These are phyloP conservation scores for Hypomecis punctinalis DNA, from an alignment of 2,888 invertebrate genomes.

Conservation along the genomic window DNA sequence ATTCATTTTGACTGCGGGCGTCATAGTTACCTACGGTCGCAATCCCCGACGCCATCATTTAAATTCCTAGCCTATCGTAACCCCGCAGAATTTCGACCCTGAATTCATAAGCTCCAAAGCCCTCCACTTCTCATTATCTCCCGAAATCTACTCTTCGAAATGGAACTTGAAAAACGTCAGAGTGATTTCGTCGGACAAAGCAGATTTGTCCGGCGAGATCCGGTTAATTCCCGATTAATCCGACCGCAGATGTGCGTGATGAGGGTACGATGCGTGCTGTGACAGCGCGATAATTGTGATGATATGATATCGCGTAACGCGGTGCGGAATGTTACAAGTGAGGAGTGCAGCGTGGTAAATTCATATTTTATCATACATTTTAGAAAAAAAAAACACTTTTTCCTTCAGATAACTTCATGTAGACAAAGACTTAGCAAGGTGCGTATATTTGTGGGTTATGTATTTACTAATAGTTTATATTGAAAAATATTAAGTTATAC, in stretches of 20 bases:
- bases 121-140: conserved; percentile 13
- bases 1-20: no score
- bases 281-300: conserved; percentile 78
- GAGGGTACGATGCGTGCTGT: conserved; percentile 64
- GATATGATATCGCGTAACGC: conserved; percentile 57
- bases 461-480: no score
- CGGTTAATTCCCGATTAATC: conserved; percentile 56
- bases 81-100: not conserved
- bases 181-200: conserved; percentile 61
- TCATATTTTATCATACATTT: not conserved
- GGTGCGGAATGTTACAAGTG: conserved; percentile 3
- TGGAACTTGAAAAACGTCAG: conserved; percentile 55
- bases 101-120: conserved; percentile 18
- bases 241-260: conserved; percentile 71
- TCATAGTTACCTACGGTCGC: no score
- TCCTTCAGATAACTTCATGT: no score
- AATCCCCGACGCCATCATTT: not conserved
- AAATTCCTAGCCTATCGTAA: not conserved
- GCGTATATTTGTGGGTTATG: no score
- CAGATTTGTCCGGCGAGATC: conserved; percentile 61
- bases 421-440: no score
- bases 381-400: no score
- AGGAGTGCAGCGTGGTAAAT: not conserved
- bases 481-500: no score
- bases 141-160: conserved; percentile 22